phyloP scores from a whole-genome alignment of 2,113 vertebrate species.

The Macrotis lagotis region DNA sequence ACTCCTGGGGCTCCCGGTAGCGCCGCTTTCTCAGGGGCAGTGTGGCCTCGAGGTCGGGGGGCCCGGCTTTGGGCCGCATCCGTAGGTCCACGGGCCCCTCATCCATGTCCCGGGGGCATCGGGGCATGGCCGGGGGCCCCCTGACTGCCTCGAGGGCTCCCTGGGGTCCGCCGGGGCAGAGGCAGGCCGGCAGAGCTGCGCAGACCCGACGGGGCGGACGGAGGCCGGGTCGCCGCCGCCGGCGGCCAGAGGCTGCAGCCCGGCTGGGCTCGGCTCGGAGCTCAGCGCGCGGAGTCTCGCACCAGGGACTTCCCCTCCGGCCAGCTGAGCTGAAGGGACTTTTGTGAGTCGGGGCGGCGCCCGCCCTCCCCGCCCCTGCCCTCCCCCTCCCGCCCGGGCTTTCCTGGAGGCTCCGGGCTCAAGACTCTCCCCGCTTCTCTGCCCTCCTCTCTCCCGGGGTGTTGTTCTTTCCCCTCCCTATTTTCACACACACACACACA shows the following conservation, averaged over 20 bases:
- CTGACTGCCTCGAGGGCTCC: neutral
- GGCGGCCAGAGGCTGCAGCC: conserved; percentile 49
- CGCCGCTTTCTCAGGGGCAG: conserved; percentile 76
- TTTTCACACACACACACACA: neutral
- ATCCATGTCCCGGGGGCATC: conserved; percentile 80
- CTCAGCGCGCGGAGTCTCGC: conserved; percentile 10
- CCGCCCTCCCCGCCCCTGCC: conserved; percentile 58
- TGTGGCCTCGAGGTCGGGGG: conserved; percentile 42
- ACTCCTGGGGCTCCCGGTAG: conserved; percentile 59
- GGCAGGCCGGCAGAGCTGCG: neutral
- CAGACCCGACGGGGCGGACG: neutral
- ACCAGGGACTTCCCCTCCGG: conserved; percentile 77
- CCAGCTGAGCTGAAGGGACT: conserved; percentile 77
- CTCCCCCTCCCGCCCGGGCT: conserved; percentile 38
- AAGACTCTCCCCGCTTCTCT: no score
- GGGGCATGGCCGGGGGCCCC: conserved; percentile 67
- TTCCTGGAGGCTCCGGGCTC: neutral
- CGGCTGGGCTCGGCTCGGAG: conserved; percentile 32
- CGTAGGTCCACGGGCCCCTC: conserved; percentile 80
- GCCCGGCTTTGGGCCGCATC: conserved; percentile 69
- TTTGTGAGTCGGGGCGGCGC: conserved; percentile 78
- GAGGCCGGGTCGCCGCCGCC: conserved; percentile 30
- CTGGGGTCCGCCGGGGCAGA: neutral
- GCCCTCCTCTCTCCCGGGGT: no score
- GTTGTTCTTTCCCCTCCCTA: neutral